A percentile compares a stretch with the other conserved stretches of the same genome.
phyloP scores from a whole-genome alignment of 2,797 vertebrate species.

The Garrulus glandarius region DNA sequence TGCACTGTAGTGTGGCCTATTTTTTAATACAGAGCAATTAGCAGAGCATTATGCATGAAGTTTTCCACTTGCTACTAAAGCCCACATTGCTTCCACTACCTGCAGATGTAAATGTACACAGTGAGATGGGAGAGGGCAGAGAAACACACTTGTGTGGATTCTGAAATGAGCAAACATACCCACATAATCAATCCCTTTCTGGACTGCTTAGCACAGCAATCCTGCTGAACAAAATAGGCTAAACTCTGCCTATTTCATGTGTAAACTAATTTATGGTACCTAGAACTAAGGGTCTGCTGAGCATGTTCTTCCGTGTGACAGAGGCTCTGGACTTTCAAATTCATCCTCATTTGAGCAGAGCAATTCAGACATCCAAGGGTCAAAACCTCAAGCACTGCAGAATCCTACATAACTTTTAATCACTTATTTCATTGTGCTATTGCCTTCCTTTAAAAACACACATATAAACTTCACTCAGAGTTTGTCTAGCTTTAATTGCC shows the following conservation, averaged over 20 bases:
- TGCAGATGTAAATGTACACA: not conserved
- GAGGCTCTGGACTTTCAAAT: not conserved
- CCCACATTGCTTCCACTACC: not conserved
- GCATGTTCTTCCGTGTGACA: not conserved
- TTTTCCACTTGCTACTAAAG: not conserved
- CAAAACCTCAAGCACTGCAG: not conserved
- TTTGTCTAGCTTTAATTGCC: not conserved
- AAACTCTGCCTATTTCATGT: not conserved
- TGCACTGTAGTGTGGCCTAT: not conserved
- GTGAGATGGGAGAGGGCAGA: not conserved
- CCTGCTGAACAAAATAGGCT: not conserved
- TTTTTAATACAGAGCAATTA: slow-evolving; percentile 18
- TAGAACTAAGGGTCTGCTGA: not conserved
- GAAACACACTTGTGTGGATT: not conserved
- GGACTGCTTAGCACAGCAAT: not conserved
- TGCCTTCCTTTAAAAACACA: not conserved
- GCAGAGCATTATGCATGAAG: not conserved
- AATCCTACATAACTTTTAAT: not conserved
- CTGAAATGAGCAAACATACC: not conserved
- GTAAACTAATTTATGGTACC: not conserved
- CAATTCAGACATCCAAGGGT: not conserved
- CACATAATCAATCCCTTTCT: not conserved
- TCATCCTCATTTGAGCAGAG: not conserved
- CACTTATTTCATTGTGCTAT: not conserved
- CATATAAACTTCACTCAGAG: not conserved